A percentile compares a stretch with the other conserved stretches of the same genome.
Conservation (phyloP, 2,888 invertebrate genomes). For the Zhengitettix transpicula region DNA sequence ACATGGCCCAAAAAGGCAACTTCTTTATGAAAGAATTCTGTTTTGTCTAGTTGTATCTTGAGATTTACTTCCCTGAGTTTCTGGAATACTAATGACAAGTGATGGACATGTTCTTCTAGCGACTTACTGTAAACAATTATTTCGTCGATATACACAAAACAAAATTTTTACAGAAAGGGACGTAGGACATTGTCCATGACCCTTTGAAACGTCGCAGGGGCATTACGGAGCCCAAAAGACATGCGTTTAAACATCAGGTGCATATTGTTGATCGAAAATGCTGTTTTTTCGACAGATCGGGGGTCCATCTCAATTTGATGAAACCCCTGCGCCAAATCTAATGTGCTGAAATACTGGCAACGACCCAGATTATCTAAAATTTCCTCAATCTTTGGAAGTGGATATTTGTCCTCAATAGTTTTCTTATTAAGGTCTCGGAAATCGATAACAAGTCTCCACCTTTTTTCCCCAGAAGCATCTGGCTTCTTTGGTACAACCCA, state of each 20-base stretch:
- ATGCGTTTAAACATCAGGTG: too few relatives aligned
- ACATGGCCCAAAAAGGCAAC: too few relatives aligned
- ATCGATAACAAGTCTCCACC: slow-evolving; percentile 21
- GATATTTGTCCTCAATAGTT: slow-evolving; percentile 21
- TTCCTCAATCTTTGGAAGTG: slow-evolving; percentile 21
- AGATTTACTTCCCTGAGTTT: background rate
- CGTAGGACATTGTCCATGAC: too few relatives aligned
- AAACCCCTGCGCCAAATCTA: slow-evolving; percentile 23
- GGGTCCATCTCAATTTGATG: slow-evolving; percentile 21
- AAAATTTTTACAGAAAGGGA: slow-evolving; percentile 13
- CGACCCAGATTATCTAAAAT: slow-evolving; percentile 22
- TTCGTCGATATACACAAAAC: slow-evolving; percentile 15
- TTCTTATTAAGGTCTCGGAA: slow-evolving; percentile 21
- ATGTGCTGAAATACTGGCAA: slow-evolving; percentile 21
- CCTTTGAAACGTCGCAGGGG: too few relatives aligned
- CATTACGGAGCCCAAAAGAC: too few relatives aligned
- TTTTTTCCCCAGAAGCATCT: too few relatives aligned
- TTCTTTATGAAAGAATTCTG: too few relatives aligned
- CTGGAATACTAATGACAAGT: background rate
- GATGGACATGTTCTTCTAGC: background rate
- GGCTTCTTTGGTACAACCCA: slow-evolving; percentile 23
- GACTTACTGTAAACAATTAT: too few relatives aligned
- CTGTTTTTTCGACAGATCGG: slow-evolving; percentile 20
- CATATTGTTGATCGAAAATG: slow-evolving; percentile 21
- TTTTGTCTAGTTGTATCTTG: background rate